Evolutionary conservation across 2,888 invertebrate genomes (phyloP).

Genomic region (Parochlus steinenii): DNA sequence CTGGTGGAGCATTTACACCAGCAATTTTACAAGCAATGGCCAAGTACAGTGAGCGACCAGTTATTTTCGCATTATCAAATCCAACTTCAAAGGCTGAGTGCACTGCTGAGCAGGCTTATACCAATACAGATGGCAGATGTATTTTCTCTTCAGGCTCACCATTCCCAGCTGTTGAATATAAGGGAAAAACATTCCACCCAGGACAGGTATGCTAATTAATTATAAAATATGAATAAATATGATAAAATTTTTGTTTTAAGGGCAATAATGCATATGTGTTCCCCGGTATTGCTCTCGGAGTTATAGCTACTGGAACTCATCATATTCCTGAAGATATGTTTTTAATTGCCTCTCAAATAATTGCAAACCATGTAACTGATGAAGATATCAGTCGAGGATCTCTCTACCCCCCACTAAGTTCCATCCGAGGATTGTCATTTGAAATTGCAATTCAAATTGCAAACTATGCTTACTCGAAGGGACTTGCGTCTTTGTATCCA

Average conservation of each 20-base stretch:
- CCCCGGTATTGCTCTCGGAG: slow-evolving; percentile 89
- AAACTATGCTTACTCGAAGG: slow-evolving; percentile 76
- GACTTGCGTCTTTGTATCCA: slow-evolving; percentile 71
- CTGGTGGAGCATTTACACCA: slow-evolving; percentile 78
- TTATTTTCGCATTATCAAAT: slow-evolving; percentile 95
- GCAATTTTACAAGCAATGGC: slow-evolving; percentile 79
- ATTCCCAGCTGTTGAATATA: slow-evolving; percentile 67
- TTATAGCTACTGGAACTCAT: slow-evolving; percentile 79
- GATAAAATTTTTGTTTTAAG: no score
- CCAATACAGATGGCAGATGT: slow-evolving; percentile 75
- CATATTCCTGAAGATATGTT: slow-evolving; percentile 90
- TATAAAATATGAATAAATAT: no score
- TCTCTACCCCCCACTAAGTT: slow-evolving; percentile 77
- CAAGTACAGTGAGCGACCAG: slow-evolving; percentile 66
- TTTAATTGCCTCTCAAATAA: slow-evolving; percentile 80
- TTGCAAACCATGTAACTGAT: slow-evolving; percentile 66
- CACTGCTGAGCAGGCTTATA: slow-evolving; percentile 89
- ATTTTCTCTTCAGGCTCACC: slow-evolving; percentile 95
- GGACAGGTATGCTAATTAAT: slow-evolving; percentile 99
- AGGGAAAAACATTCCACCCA: slow-evolving; percentile 67
- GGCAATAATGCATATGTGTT: slow-evolving; percentile 96
- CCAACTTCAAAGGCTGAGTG: slow-evolving; percentile 97
- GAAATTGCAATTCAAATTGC: slow-evolving; percentile 77
- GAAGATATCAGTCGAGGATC: slow-evolving; percentile 70
- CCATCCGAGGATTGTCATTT: slow-evolving; percentile 75